Base-by-base conservation (phyloP, 1,140 invertebrate species). In the Drosophila nigromelanica region DNA sequence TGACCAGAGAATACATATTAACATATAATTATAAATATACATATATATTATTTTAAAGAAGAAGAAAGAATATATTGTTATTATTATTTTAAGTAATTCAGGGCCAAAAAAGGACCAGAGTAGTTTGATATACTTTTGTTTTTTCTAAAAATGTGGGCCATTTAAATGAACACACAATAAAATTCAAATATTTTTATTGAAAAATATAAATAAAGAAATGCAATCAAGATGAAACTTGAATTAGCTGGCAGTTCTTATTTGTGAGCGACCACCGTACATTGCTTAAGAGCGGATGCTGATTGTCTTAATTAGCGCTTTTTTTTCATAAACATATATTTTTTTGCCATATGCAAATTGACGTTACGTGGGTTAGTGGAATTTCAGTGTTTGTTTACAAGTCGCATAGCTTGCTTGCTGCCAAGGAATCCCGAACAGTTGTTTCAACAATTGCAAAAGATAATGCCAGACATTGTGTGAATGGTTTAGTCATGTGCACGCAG, bases 301-400 rank as follows among this genome's bases (percentile, higher is more conserved):
- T 35, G 78, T 78, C 67, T 82, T 89, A 89, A 89, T 87, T 87
- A 87, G 75, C 82, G 66, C 66, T 56, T 56, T 42, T 42, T 43
- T 58, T 42, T 56, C 27, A 35, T 35, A 35, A 35, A 35, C 7
- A 35, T 35, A 35, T 5, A 3, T 37, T 48, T 43, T 39, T 33
- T 24, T 50, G 27, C 33, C 63, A 51, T 80, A 87, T 87, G 83
- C 64, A 87, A 86, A 86, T 86, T 78, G 82, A 70, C 78, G 64
- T 87, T 86, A 89, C 83, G 82, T 87, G 67, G 82, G 54, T 72
- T 70, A 87, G 50, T 78, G 82, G 78, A 86, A 81, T 86, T 76
- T 58, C 78, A 81, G 67, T 60, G 72, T 48, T 56, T 82, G 75
- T 82, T 82, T 81, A 72, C 75, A 54, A 35, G 66, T 61, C 79